These are phyloP conservation scores for Merops nubicus DNA, from an alignment of 2,113 vertebrate species.

Conservation along the genomic window DNA sequence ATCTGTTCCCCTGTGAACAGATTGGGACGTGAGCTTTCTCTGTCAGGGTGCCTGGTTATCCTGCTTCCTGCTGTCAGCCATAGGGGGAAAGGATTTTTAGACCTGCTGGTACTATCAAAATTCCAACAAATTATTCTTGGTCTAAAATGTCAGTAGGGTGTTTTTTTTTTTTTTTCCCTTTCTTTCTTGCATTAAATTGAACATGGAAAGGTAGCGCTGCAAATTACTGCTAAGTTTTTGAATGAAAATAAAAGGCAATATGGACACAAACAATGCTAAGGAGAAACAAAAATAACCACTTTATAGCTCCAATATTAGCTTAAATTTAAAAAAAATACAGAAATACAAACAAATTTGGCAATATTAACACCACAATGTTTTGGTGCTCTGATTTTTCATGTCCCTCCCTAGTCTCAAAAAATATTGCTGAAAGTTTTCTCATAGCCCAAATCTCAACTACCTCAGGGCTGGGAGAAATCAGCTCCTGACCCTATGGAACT, in stretches of 20 bases:
- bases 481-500: background rate
- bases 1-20: background rate
- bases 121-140: background rate
- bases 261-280: background rate
- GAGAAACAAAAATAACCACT: background rate
- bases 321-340: background rate
- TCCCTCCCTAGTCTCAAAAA: background rate
- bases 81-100: background rate
- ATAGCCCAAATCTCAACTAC: background rate
- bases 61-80: background rate
- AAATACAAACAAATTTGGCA: background rate
- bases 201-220: background rate
- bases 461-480: background rate
- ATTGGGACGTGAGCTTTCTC: background rate
- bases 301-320: background rate
- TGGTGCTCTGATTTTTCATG: background rate
- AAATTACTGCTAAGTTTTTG: background rate
- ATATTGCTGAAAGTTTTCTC: background rate
- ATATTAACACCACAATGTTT: background rate
- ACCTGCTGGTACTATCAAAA: background rate
- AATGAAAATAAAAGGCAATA: background rate
- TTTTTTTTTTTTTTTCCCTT: no score
- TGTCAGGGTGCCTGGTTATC: background rate
- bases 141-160: background rate
- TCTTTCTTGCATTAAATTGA: no score